phyloP scores from a whole-genome alignment of 2,113 vertebrate genomes.

The Gymnarchus niloticus region DNA sequence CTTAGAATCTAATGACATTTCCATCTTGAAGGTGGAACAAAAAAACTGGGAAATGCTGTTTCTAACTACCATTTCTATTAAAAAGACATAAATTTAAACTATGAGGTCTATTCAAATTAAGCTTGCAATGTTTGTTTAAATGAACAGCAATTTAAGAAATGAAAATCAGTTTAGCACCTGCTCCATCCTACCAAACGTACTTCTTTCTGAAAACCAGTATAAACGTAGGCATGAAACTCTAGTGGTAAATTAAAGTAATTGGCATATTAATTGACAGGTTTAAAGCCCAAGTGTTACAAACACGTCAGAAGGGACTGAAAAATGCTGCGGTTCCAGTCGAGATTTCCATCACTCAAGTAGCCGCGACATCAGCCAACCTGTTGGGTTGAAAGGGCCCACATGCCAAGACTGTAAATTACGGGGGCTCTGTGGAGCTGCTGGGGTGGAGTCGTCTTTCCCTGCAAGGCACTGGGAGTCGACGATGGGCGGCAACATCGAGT shows the following conservation, averaged over 20 bases:
- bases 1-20: background rate
- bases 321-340: background rate
- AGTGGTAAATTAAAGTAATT: slow-evolving; percentile 10
- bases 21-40: background rate
- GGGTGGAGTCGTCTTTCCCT: background rate
- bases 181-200: background rate
- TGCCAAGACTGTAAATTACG: slow-evolving; percentile 9
- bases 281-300: background rate
- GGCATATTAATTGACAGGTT: slow-evolving; percentile 11
- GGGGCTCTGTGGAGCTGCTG: background rate
- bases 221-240: background rate
- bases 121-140: background rate
- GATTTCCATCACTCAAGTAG: slow-evolving; percentile 13
- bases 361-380: background rate
- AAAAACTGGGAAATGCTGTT: background rate
- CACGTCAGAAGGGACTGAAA: background rate
- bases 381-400: background rate
- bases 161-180: background rate
- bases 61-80: background rate
- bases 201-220: background rate
- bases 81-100: background rate
- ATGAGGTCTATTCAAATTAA: background rate
- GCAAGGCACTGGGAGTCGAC: background rate
- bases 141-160: background rate
- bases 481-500: background rate